Evolutionary conservation across 1,140 invertebrate genomes (phyloP).

Genomic region (Pygmarrhopalites habei): DNA sequence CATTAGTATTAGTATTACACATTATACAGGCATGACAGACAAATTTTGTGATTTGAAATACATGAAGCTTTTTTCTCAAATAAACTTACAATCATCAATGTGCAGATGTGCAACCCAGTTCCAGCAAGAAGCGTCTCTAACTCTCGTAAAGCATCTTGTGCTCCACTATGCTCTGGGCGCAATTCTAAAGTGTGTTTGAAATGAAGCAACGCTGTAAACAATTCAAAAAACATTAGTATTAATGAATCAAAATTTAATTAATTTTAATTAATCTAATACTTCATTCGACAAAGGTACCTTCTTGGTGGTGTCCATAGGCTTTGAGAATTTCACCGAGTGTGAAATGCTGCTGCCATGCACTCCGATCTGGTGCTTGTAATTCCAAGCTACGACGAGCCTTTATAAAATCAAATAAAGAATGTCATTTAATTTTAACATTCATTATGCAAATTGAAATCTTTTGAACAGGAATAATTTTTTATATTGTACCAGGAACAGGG

Average conservation of each 20-base stretch:
- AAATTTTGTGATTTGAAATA: no score
- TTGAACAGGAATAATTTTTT: conserved; percentile 53
- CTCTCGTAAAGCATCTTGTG: conserved; percentile 65
- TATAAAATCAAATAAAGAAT: no score
- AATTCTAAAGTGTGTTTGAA: conserved; percentile 63
- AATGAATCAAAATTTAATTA: not conserved
- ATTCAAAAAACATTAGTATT: no score
- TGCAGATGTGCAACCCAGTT: conserved; percentile 65
- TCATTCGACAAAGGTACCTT: conserved; percentile 51
- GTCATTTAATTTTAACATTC: not conserved
- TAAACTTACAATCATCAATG: conserved; percentile 72
- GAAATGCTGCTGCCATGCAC: conserved; percentile 83
- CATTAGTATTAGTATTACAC: no score
- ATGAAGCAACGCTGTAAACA: conserved; percentile 62
- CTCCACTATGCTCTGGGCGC: conserved; percentile 71
- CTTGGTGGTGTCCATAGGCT: conserved; percentile 71
- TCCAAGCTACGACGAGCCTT: conserved; percentile 53
- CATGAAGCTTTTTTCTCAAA: no score
- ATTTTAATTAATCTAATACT: not conserved
- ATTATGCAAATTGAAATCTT: not conserved
- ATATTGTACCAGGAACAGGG: conserved; percentile 75
- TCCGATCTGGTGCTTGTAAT: conserved; percentile 69
- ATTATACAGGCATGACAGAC: no score
- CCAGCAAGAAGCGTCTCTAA: conserved; percentile 64
- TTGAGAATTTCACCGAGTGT: conserved; percentile 77